Evolutionary conservation across 2,113 vertebrate species (phyloP).

Genomic region (Uria aalge): DNA sequence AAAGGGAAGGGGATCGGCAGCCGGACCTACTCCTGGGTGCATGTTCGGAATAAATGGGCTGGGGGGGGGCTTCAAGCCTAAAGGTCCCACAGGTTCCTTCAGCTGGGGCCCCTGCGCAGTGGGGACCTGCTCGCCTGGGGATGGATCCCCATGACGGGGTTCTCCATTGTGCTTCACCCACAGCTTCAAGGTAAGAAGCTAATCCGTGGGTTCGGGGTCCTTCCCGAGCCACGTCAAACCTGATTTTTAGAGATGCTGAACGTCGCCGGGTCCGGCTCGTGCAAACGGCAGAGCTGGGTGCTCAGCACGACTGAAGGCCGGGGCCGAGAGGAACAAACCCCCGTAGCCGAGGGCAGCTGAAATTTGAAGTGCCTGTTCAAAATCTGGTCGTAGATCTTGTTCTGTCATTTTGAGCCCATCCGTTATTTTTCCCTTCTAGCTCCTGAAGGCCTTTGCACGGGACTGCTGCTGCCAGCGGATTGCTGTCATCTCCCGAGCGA

Average conservation of each 20-base stretch:
- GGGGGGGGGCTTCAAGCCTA: not conserved
- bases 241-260: not conserved
- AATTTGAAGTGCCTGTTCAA: not conserved
- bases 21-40: accelerated
- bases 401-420: not conserved
- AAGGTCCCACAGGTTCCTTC: not conserved
- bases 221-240: not conserved
- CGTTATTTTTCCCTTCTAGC: not conserved
- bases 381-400: not conserved
- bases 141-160: not conserved
- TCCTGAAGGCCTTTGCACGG: not conserved
- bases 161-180: not conserved
- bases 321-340: not conserved
- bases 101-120: not conserved
- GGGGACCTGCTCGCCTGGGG: accelerated
- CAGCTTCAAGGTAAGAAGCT: not conserved
- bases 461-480: not conserved
- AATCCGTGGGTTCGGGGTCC: not conserved
- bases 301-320: not conserved
- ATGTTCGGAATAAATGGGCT: accelerated
- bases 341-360: not conserved
- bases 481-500: not conserved
- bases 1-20: not conserved
- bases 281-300: not conserved
- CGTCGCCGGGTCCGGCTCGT: accelerated